These are phyloP conservation scores for Pseudoips prasinana DNA, from an alignment of 2,888 invertebrate genomes.

Conservation along the genomic window DNA sequence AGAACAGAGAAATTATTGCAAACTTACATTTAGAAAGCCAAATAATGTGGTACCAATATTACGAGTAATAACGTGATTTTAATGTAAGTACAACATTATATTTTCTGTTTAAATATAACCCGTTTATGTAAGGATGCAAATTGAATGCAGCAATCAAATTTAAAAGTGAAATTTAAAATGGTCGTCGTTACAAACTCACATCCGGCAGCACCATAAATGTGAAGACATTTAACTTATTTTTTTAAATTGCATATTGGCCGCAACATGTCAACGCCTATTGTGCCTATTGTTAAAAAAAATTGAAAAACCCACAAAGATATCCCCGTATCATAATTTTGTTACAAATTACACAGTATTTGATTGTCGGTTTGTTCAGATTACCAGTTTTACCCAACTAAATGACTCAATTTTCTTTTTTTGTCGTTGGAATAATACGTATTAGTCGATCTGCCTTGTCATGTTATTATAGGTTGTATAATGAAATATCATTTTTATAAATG, in stretches of 20 bases:
- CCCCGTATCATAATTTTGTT: constrained; percentile 73
- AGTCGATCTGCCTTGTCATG: constrained; percentile 59
- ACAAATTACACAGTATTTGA: constrained; percentile 71
- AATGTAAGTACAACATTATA: too few relatives aligned
- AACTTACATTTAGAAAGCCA: too few relatives aligned
- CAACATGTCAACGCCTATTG: constrained; percentile 77
- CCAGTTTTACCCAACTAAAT: constrained; percentile 70
- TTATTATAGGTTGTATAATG: constrained; percentile 65
- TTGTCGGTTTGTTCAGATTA: constrained; percentile 75
- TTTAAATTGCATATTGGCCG: constrained; percentile 64
- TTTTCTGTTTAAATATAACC: constrained; percentile 13
- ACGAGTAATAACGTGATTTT: too few relatives aligned
- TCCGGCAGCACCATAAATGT: constrained; percentile 55
- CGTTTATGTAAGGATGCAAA: constrained; percentile 14
- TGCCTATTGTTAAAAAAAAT: constrained; percentile 49
- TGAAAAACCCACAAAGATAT: constrained; percentile 60
- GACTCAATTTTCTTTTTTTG: constrained; percentile 73
- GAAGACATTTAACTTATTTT: constrained; percentile 58
- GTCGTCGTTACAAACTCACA: constrained; percentile 58
- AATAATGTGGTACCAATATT: too few relatives aligned
- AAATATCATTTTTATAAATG: constrained; percentile 59
- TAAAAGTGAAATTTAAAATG: constrained; percentile 63
- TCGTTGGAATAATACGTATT: constrained; percentile 70
- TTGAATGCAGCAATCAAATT: constrained; percentile 26
- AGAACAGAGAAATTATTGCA: too few relatives aligned